These are phyloP conservation scores for Anas acuta DNA, from an alignment of 2,797 vertebrate genomes.

Conservation along the genomic window DNA sequence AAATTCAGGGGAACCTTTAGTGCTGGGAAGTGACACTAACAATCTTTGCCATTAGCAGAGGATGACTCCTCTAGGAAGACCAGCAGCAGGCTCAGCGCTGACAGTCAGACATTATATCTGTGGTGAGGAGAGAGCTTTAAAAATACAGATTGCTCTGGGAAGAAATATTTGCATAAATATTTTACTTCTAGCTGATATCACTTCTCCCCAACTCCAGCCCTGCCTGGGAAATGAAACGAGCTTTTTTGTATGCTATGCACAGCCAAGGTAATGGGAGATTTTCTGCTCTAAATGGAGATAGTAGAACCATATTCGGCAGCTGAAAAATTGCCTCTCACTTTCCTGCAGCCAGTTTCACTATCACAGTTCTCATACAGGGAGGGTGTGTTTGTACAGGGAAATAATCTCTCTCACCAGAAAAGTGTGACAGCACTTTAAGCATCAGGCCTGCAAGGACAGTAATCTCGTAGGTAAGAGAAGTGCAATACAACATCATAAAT, in stretches of 20 bases:
- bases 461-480: background rate
- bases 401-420: background rate
- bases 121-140: background rate
- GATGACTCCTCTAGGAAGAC: background rate
- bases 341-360: background rate
- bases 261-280: background rate
- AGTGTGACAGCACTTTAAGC: background rate
- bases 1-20: background rate
- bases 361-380: accelerated
- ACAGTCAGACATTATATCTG: background rate
- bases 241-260: background rate
- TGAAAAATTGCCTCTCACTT: background rate
- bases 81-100: background rate
- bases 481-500: background rate
- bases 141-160: background rate
- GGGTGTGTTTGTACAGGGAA: background rate
- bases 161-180: slow-evolving; percentile 42
- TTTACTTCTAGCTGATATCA: slow-evolving; percentile 30
- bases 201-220: background rate
- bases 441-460: background rate
- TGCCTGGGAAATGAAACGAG: background rate
- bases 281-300: background rate
- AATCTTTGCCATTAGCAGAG: background rate
- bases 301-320: background rate
- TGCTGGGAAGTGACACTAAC: background rate